phyloP scores from a whole-genome alignment of 2,113 vertebrate genomes.

The Accipiter cooperii region DNA sequence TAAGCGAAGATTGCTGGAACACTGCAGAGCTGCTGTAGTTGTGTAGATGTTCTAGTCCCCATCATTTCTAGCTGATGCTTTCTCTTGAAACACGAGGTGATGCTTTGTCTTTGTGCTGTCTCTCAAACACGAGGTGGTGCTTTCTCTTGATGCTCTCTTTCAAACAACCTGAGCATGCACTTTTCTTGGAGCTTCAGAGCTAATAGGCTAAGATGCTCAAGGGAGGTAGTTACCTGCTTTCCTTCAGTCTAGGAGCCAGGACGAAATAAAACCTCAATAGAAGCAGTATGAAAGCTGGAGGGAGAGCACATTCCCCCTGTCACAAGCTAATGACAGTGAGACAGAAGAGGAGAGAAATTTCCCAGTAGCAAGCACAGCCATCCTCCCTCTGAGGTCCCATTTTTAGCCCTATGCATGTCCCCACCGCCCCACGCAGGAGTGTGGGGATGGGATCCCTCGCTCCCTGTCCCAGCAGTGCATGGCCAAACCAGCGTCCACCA shows the following conservation, averaged over 20 bases:
- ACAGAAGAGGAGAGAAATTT: neutral
- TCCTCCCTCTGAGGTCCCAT: neutral
- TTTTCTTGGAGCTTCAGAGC: neutral
- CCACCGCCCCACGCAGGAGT: fast-evolving
- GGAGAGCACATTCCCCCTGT: neutral
- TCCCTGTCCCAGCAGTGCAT: neutral
- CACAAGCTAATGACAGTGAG: neutral
- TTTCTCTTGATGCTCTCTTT: neutral
- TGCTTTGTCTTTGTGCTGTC: neutral
- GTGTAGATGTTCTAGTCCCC: neutral
- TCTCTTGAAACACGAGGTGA: neutral
- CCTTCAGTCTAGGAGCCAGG: neutral
- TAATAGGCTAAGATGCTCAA: neutral
- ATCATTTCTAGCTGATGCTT: neutral
- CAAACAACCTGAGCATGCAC: fast-evolving
- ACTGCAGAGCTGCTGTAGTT: neutral
- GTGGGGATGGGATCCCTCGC: neutral
- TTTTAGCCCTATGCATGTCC: neutral
- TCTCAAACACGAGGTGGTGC: neutral
- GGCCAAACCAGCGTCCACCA: neutral
- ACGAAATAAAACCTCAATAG: neutral
- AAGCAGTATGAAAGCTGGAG: neutral
- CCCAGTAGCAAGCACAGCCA: neutral
- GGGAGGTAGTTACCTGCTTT: neutral
- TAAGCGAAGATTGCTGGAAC: neutral